These are phyloP conservation scores for Mormyrus iriodes DNA, from an alignment of 2,113 vertebrate species.

Conservation along the genomic window DNA sequence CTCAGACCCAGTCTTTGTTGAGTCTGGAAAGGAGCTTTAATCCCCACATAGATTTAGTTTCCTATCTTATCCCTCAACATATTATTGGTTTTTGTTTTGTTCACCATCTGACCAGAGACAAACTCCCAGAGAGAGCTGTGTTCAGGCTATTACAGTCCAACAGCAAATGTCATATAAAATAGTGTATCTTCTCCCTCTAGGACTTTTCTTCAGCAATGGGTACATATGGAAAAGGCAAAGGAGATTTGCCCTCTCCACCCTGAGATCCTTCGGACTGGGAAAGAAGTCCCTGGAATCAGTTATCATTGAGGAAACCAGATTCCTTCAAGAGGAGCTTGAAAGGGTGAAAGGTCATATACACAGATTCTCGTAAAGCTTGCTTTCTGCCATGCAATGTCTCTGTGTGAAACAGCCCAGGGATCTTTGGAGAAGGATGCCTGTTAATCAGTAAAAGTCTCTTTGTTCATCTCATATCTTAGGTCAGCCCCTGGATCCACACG, in stretches of 20 bases:
- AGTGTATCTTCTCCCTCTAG: slow-evolving; percentile 26
- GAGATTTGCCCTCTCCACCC: slow-evolving; percentile 58
- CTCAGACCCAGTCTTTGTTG: background rate
- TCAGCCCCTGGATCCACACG: slow-evolving; percentile 68
- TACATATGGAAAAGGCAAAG: slow-evolving; percentile 66
- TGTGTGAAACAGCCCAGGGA: background rate
- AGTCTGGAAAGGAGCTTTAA: background rate
- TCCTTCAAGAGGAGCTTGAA: slow-evolving; percentile 58
- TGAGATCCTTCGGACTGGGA: slow-evolving; percentile 70
- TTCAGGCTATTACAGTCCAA: background rate
- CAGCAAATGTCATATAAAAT: background rate
- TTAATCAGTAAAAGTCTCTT: background rate
- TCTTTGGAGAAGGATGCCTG: background rate
- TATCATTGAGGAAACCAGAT: slow-evolving; percentile 65
- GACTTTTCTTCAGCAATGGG: slow-evolving; percentile 60
- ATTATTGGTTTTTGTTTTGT: background rate
- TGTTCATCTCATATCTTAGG: slow-evolving; percentile 46
- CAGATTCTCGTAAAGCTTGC: background rate
- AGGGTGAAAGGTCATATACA: slow-evolving; percentile 59
- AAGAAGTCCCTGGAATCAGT: slow-evolving; percentile 60
- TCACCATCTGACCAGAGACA: background rate
- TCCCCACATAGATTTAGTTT: background rate
- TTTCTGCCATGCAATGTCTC: background rate
- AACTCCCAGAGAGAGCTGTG: background rate
- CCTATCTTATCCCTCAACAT: background rate